These are phyloP conservation scores for Spilogale gracilis DNA, from an alignment of 2,113 vertebrate genomes.

Conservation along the genomic window DNA sequence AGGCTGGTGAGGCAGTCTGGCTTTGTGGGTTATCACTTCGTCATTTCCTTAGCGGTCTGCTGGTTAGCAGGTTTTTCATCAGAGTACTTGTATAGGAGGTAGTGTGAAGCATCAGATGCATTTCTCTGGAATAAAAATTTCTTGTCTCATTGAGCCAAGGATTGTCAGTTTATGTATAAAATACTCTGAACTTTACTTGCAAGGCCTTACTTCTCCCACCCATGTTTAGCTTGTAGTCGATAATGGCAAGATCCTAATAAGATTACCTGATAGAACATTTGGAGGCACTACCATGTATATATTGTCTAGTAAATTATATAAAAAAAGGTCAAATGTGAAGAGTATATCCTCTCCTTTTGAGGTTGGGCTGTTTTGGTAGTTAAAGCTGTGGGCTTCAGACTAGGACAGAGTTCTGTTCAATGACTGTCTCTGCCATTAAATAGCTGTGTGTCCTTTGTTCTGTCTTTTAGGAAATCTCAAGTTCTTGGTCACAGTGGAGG, in stretches of 20 bases:
- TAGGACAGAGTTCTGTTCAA: not conserved
- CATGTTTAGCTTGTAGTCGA: not conserved
- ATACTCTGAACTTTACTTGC: not conserved
- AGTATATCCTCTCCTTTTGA: not conserved
- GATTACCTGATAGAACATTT: not conserved
- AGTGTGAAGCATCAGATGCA: not conserved
- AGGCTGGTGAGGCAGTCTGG: not conserved
- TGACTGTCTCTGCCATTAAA: conserved; percentile 27
- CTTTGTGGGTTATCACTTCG: not conserved
- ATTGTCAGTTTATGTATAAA: not conserved
- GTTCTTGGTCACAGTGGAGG: not conserved
- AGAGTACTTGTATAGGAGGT: not conserved
- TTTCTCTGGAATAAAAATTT: conserved; percentile 40
- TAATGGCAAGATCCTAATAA: not conserved
- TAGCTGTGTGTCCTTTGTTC: not conserved
- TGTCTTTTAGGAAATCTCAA: not conserved
- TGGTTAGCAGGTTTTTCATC: not conserved
- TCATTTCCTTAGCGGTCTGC: not conserved
- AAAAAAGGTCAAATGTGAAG: conserved; percentile 16
- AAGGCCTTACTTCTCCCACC: not conserved
- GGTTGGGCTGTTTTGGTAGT: not conserved
- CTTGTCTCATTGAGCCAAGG: not conserved
- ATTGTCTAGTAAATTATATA: conserved; percentile 14
- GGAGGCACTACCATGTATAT: not conserved
- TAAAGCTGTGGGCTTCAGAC: not conserved